Conservation (phyloP, 2,888 invertebrate species). For the Eupithecia centaureata region DNA sequence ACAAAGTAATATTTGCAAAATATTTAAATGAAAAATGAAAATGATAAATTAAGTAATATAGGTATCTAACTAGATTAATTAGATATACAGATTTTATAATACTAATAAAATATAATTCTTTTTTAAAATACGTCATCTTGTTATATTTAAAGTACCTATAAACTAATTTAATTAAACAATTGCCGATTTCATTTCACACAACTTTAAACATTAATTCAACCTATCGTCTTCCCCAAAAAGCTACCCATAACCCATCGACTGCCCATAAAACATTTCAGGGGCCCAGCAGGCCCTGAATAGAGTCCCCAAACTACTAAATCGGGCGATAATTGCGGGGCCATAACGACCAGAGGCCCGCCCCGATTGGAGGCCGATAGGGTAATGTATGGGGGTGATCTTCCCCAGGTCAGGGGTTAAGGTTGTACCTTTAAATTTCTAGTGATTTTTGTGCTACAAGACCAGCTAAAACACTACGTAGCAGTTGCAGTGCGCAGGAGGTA, state of each 20-base stretch:
- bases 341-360: conserved; percentile 50
- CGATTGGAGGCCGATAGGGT: conserved; percentile 21
- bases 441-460: too few species aligned
- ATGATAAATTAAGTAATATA: too few species aligned
- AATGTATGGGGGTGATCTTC: conserved; percentile 19
- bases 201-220: background rate
- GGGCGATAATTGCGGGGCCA: conserved; percentile 77
- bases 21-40: too few species aligned
- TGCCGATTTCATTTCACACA: background rate
- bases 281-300: conserved; percentile 57
- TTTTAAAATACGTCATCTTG: too few species aligned
- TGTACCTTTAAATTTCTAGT: background rate
- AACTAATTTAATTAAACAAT: too few species aligned
- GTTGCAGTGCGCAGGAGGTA: too few species aligned
- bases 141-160: too few species aligned
- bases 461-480: too few species aligned
- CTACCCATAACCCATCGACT: conserved; percentile 37
- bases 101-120: too few species aligned
- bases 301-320: conserved; percentile 77
- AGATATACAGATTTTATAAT: too few species aligned
- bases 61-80: too few species aligned
- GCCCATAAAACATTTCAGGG: conserved; percentile 48
- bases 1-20: too few species aligned
- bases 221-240: background rate
- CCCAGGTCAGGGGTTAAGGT: conserved; percentile 1